Evolutionary conservation across 1,140 invertebrate genomes (phyloP), one percentile per base, ranked within the genome.

Genomic region (Diorhabda elongata): DNA sequence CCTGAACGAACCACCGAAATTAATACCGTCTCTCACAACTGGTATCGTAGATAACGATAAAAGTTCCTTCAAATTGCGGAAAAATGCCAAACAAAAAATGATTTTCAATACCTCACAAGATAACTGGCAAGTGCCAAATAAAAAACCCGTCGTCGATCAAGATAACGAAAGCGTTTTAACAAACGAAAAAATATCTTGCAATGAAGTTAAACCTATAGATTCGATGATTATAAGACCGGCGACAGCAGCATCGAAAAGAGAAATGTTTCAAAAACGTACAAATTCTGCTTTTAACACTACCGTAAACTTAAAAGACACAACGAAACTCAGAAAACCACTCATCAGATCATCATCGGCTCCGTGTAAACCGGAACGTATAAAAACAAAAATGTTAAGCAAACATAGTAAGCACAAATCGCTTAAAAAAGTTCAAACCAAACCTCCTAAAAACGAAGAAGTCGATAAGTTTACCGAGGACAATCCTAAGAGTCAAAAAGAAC

Each of bases 381-480:
- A 79, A 67, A 69, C 73, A n/a, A 81, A 80, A 70, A 78, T 79
- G 70, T 72, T 74, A 26, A 76, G 72, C 2, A 80, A 77, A 66
- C 62, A 77, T 43, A 8, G 6, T 4, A 74, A 75, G 67, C 61
- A 79, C 2, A 81, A 80, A 69, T 58, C 70, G 26, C 64, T 26
- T 8, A 76, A 69, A 58, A 77, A 52, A 70, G 70, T 64, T 56
- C 64, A 58, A 26, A 4, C 41, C 5, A 70, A 75, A 63, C 8
- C 45, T 3, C 42, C 66, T 41, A 61, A 71, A 42, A 64, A 66
- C 43, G 67, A 70, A 42, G 66, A 69, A 9, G 44, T 69, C 56
- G 73, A 71, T 64, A 57, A 71, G 57, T 52, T 59, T 59, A 61
- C 5, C 43, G 64, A 72, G 62, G 44, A 62, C 5, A 71, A 44